Evolutionary conservation across 2,888 invertebrate species (phyloP).

Genomic region (Petrolisthes manimaculis): DNA sequence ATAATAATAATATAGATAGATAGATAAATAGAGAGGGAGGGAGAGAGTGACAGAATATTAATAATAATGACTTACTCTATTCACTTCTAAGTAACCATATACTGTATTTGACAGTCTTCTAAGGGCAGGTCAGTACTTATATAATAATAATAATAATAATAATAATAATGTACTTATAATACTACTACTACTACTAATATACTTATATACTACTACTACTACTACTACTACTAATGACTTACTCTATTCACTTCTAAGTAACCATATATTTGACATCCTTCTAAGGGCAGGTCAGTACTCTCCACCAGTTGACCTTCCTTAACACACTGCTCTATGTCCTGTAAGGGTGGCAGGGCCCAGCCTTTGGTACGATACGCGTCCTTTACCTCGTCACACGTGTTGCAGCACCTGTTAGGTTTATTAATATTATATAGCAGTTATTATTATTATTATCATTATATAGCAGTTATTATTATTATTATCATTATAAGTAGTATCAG

Average conservation of each 20-base stretch:
- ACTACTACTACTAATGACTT: constrained; percentile 67
- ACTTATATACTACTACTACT: too few relatives aligned
- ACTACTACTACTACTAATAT: too few relatives aligned
- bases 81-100: constrained; percentile 94
- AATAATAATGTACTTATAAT: too few relatives aligned
- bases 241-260: constrained; percentile 94
- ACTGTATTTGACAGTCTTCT: constrained; percentile 97
- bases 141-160: neutral
- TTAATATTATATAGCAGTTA: too few relatives aligned
- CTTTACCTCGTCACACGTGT: constrained; percentile 95
- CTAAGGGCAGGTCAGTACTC: constrained; percentile 82
- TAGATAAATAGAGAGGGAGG: neutral
- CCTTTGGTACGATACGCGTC: constrained; percentile 89
- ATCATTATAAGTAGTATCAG: neutral
- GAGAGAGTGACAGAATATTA: neutral
- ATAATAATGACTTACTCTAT: constrained; percentile 77
- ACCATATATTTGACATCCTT: constrained; percentile 96
- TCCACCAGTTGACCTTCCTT: constrained; percentile 78
- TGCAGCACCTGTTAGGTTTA: constrained; percentile 84
- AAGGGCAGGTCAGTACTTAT: constrained; percentile 78
- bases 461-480: too few relatives aligned
- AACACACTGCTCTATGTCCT: constrained; percentile 90
- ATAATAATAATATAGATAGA: neutral
- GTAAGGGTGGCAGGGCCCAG: constrained; percentile 86
- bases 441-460: neutral